Evolutionary conservation across 1,140 invertebrate species (phyloP).

Genomic region (Carposina sasakii): DNA sequence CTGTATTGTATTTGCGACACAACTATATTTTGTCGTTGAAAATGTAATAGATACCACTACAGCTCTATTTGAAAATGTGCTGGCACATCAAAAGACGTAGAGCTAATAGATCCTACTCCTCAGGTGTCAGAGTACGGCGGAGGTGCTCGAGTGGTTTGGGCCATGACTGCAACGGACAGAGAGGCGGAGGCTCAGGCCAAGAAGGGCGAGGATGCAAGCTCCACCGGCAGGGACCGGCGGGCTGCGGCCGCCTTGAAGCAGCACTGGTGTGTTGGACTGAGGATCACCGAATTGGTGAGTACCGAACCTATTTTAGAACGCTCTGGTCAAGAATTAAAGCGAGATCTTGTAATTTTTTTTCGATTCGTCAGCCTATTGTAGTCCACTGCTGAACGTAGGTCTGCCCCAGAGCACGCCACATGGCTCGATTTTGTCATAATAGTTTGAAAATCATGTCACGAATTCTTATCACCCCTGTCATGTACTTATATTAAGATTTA

Average conservation of each 20-base stretch:
- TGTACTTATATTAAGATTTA: no score
- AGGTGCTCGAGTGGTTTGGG: constrained; percentile 57
- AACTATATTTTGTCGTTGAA: no score
- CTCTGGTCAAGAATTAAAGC: not conserved
- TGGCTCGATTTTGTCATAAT: no score
- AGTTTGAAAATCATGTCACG: no score
- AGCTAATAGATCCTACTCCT: no score
- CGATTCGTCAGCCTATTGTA: not conserved
- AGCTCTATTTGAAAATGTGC: no score
- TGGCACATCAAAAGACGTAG: no score
- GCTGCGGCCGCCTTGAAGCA: constrained; percentile 51
- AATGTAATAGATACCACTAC: no score
- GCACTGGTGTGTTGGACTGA: constrained; percentile 54
- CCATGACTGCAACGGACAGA: constrained; percentile 61
- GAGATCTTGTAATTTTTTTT: not conserved
- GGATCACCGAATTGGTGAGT: constrained; percentile 52
- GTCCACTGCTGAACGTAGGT: no score
- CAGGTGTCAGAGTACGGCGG: constrained; percentile 60
- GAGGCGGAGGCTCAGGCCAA: constrained; percentile 59
- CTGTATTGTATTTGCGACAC: no score
- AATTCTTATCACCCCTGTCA: no score
- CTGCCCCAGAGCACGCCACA: no score
- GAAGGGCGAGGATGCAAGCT: constrained; percentile 51
- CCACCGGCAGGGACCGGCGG: constrained; percentile 42
- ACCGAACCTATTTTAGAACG: not conserved